Conservation (phyloP, 2,888 invertebrate species). For the Meteorus colon region DNA sequence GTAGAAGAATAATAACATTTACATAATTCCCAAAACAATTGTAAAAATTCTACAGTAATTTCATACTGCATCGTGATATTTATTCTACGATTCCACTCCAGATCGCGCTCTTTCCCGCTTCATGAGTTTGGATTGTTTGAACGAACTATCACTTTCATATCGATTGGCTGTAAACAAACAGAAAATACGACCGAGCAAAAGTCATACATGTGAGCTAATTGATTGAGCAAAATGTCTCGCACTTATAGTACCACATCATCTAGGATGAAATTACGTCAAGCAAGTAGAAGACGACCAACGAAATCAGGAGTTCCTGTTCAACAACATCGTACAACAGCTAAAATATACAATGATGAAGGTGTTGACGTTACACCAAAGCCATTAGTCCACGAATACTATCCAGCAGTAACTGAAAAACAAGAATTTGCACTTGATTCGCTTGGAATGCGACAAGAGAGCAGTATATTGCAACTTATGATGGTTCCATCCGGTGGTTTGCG, state of each 20-base stretch:
- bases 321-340: conserved; percentile 51
- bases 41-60: too few species aligned
- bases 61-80: too few species aligned
- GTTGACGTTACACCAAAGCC: conserved; percentile 73
- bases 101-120: too few species aligned
- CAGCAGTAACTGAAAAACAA: conserved; percentile 67
- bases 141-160: not conserved
- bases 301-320: not conserved
- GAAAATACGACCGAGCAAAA: not conserved
- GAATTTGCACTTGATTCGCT: conserved; percentile 50
- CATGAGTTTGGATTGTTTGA: too few species aligned
- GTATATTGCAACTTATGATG: conserved; percentile 45
- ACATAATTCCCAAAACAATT: too few species aligned
- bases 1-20: too few species aligned
- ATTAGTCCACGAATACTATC: conserved; percentile 66
- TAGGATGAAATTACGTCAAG: conserved; percentile 31
- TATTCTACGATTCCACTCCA: too few species aligned
- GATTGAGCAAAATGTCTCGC: conserved; percentile 5
- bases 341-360: conserved; percentile 61
- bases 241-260: conserved; percentile 39
- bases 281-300: conserved; percentile 32
- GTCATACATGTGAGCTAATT: not conserved
- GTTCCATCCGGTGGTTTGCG: conserved; percentile 33
- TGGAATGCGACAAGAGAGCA: conserved; percentile 42
- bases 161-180: not conserved